Conservation (phyloP, 2,888 invertebrate genomes). For the Chrysolina haemoptera region DNA sequence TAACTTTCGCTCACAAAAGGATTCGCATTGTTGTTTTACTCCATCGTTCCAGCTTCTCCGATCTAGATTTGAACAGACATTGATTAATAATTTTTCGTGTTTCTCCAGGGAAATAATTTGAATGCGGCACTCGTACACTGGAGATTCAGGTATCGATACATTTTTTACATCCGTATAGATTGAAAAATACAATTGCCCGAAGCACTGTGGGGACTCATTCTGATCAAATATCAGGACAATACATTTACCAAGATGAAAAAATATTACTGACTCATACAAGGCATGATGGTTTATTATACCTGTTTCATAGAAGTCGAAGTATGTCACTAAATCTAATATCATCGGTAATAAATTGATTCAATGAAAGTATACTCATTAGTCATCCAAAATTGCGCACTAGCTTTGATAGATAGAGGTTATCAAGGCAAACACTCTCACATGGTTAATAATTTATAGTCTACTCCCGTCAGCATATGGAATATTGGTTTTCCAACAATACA, state of each 20-base stretch:
- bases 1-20: background rate
- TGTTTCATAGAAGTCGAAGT: too few relatives aligned
- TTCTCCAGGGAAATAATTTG: slow-evolving; percentile 16
- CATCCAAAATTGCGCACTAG: too few relatives aligned
- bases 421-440: too few relatives aligned
- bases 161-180: slow-evolving; percentile 9
- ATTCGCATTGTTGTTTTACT: slow-evolving; percentile 19
- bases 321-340: too few relatives aligned
- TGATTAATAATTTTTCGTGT: slow-evolving; percentile 23
- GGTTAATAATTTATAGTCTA: too few relatives aligned
- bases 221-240: background rate
- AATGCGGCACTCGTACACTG: slow-evolving; percentile 11
- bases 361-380: too few relatives aligned
- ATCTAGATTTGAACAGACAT: slow-evolving; percentile 23
- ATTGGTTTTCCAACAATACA: too few relatives aligned
- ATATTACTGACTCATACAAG: background rate
- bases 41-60: background rate
- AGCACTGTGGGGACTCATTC: background rate
- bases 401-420: too few relatives aligned
- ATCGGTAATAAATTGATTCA: too few relatives aligned
- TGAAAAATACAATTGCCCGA: slow-evolving; percentile 9
- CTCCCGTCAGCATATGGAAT: too few relatives aligned
- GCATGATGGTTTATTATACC: too few relatives aligned
- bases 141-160: slow-evolving; percentile 11
- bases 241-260: background rate